Evolutionary conservation across 2,113 vertebrate species (phyloP), one percentile per base, ranked within the genome.

Genomic region (Ochotona princeps): DNA sequence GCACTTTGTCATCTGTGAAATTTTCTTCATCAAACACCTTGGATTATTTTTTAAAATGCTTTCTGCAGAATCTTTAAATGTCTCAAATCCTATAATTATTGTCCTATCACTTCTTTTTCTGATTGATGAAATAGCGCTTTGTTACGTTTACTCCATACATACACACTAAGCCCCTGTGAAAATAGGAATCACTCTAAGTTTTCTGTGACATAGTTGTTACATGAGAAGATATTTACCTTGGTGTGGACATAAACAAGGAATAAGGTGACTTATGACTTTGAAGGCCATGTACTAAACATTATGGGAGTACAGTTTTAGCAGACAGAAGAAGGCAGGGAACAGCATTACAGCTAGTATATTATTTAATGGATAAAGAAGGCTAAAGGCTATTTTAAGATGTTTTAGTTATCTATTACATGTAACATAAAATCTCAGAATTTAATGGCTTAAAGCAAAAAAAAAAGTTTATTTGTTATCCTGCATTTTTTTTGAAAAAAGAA

Each of bases 41-140:
- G 35, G 15, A 25, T 23, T 92, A 30, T 49, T 65, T 49, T 79
- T 61, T 89, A 51, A 74, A 60, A 57, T 57, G 54, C 8, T 5
- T 91, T 63, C 65, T 47, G 63, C 76, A 60, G 28, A 88, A 84
- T 85, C 12, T 81, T 69, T 63, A 32, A 90, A 73, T 85, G 32
- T 51, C 57, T 38, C 74, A 79, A 35, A 49, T 78, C 75, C 35
- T 93, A 35, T 61, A 81, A 92, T 66, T 89, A 75, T 47, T 81
- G 10, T 35, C 47, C 80, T 75, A 3, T 35, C 20, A 32, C 66
- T 94, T 92, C 91, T 83, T 94, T 28, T 94, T 32, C 74, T 91
- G 32, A 91, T 83, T 82, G 85, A 90, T 51, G 60, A 96, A 76
- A 20, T 7, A 90, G 0, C 21, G 21, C 38, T 76, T 89, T 84